Evolutionary conservation across 2,113 vertebrate species (phyloP).

Genomic region (Ptilonorhynchus violaceus): DNA sequence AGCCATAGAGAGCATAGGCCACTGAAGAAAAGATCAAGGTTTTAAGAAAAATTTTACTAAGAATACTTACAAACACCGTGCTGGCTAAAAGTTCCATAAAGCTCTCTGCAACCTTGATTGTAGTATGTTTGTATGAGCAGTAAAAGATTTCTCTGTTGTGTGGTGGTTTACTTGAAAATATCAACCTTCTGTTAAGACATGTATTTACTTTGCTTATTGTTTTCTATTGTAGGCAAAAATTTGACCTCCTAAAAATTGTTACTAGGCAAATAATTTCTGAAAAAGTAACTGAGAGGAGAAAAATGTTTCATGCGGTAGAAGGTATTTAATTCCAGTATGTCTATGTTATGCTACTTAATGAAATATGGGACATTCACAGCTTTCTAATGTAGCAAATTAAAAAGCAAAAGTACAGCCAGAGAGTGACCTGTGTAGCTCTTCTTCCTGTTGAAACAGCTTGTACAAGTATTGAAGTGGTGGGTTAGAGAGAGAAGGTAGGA

Average conservation of each 20-base stretch:
- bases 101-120: not conserved
- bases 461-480: fast-evolving
- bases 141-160: not conserved
- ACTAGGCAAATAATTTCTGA: not conserved
- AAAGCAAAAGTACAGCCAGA: not conserved
- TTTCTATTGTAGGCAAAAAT: not conserved
- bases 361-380: not conserved
- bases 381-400: not conserved
- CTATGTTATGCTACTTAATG: not conserved
- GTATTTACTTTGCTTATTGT: not conserved
- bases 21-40: not conserved
- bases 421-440: not conserved
- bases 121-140: not conserved
- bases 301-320: not conserved
- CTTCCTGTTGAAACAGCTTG: not conserved
- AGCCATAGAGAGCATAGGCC: not conserved
- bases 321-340: not conserved
- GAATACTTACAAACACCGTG: not conserved
- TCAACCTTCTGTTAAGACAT: not conserved
- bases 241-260: not conserved
- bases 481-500: not conserved
- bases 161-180: not conserved
- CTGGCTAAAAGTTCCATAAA: not conserved
- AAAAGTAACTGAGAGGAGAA: not conserved
- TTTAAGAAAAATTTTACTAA: not conserved